phyloP scores from a whole-genome alignment of 2,888 invertebrate genomes.

The Ypsolopha sequella region DNA sequence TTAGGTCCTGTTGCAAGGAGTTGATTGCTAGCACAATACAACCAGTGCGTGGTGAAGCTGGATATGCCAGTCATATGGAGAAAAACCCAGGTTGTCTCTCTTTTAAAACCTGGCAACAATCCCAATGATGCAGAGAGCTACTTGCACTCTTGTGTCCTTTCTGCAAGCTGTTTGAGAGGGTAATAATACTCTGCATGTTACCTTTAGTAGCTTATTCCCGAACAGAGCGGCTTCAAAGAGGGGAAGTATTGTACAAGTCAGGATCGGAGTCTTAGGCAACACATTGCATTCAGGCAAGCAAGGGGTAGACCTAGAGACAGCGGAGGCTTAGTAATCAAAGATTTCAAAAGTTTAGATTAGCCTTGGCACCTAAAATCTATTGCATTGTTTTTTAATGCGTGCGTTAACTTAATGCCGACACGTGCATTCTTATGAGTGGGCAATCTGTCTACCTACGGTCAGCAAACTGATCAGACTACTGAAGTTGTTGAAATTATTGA shows the following conservation, averaged over 20 bases:
- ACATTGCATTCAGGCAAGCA: no score
- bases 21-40: not conserved
- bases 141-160: constrained; percentile 1
- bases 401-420: no score
- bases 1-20: not conserved
- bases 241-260: not conserved
- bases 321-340: no score
- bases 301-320: no score
- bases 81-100: not conserved
- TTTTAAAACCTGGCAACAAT: constrained; percentile 5
- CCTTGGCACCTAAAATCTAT: no score
- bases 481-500: no score
- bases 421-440: no score
- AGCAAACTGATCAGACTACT: no score
- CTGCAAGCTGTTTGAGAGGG: not conserved
- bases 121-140: constrained; percentile 4
- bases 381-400: no score
- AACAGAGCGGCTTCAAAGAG: not conserved
- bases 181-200: not conserved
- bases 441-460: no score
- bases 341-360: no score
- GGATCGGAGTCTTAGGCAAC: no score
- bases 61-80: not conserved
- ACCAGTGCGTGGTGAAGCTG: not conserved
- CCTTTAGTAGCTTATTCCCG: not conserved